phyloP scores from a whole-genome alignment of 2,797 vertebrate genomes.

The Pagetopsis macropterus region DNA sequence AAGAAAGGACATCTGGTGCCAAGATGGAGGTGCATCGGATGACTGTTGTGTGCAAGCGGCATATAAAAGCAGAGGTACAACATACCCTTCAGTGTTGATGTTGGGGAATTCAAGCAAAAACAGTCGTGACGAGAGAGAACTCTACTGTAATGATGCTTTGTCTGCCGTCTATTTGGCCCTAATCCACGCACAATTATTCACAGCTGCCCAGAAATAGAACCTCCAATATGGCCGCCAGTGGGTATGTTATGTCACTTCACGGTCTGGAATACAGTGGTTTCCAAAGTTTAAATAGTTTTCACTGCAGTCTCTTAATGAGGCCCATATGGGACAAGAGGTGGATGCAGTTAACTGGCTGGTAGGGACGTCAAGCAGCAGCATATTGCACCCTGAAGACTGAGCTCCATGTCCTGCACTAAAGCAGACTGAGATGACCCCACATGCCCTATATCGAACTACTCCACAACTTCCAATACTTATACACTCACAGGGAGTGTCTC shows the following conservation, averaged over 20 bases:
- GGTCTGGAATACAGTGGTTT: slow-evolving; percentile 27
- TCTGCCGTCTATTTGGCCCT: slow-evolving; percentile 15
- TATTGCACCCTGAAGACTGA: not conserved
- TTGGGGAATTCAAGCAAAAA: slow-evolving; percentile 5
- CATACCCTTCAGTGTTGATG: not conserved
- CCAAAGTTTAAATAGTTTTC: slow-evolving; percentile 27
- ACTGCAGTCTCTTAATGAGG: slow-evolving; percentile 45
- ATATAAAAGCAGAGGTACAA: not conserved
- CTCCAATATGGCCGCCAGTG: slow-evolving; percentile 33
- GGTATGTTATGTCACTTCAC: slow-evolving; percentile 6
- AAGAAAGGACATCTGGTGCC: slow-evolving; percentile 55
- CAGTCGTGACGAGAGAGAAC: slow-evolving; percentile 8
- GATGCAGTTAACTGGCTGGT: slow-evolving; percentile 31
- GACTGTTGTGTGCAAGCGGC: slow-evolving; percentile 6
- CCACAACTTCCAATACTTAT: slow-evolving; percentile 8
- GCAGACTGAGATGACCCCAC: not conserved
- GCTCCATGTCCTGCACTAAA: not conserved
- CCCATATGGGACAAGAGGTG: slow-evolving; percentile 43
- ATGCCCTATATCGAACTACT: not conserved
- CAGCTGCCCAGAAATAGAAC: slow-evolving; percentile 35
- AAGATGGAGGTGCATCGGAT: slow-evolving; percentile 35
- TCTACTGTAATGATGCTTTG: not conserved
- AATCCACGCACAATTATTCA: slow-evolving; percentile 13
- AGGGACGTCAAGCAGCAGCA: slow-evolving; percentile 3
- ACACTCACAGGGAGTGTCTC: slow-evolving; percentile 23